Evolutionary conservation across 2,888 invertebrate species (phyloP), one percentile per base, ranked within the genome.

Genomic region (Ormyrus rosae): DNA sequence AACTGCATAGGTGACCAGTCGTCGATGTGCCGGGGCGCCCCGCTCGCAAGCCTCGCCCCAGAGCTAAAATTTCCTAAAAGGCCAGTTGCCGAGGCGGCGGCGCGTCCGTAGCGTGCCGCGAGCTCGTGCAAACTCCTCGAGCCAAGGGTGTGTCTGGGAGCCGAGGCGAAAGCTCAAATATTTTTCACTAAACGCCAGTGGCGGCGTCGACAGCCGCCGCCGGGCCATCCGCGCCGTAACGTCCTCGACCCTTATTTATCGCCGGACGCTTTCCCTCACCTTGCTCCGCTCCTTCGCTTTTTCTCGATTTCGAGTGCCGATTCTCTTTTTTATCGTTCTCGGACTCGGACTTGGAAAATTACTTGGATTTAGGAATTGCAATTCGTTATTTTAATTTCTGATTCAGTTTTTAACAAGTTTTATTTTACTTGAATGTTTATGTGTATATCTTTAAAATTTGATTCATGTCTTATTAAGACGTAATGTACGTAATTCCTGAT

Each of bases 121-220:
- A 77, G 55, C 61, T 56, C 64, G 63, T 46, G 50, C 45, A 73
- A 55, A 50, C 55, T 64, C 46, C 9, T 9, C n/a, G 55, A 19
- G 19, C 19, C 19, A 48, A 70, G 58, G 56, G 69, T 69, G 69
- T 69, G 56, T 65, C 64, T 51, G 60, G 8, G 9, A 73, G 67
- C 34, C 11, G 53, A 51, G n/a, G 80, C 82, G 81, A 82, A 84
- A 83, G 82, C 79, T 83, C 83, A 81, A 84, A 83, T 83, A 83
- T 82, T 79, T 80, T 80, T 75, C 79, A 81, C 73, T 83, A 83
- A 84, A 82, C 78, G 82, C 81, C 82, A 19, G 19, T 19, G 19
- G 19, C 19, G 19, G 19, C 19, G 80, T 75, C 1, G 19, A 45
- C 55, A 11, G 19, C 19, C 19, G 50, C 68, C 51, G 45, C 56